phyloP scores from a whole-genome alignment of 2,113 vertebrate genomes.

The Hiodon tergisus region DNA sequence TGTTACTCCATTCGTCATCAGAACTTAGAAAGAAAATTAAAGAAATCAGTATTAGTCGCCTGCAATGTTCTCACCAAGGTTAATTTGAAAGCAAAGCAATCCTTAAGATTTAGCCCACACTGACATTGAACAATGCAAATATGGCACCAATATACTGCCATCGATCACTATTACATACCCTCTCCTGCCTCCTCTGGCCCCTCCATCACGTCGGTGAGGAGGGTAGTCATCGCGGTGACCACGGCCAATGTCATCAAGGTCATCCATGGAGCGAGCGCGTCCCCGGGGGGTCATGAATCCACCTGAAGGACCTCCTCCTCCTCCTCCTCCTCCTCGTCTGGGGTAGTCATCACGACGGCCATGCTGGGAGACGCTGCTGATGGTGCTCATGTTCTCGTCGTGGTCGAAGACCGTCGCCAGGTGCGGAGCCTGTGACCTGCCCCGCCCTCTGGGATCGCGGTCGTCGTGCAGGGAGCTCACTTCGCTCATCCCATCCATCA shows the following conservation, averaged over 20 bases:
- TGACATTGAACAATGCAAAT: too few relatives aligned
- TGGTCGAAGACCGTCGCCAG: slow-evolving; percentile 59
- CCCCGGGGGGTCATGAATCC: slow-evolving; percentile 34
- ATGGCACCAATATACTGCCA: background rate
- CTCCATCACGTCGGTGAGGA: slow-evolving; percentile 20
- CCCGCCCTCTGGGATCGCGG: slow-evolving; percentile 51
- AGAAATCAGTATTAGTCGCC: background rate
- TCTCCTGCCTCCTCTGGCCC: slow-evolving; percentile 52
- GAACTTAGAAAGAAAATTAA: slow-evolving; percentile 42
- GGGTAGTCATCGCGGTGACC: slow-evolving; percentile 45
- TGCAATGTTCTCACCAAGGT: background rate
- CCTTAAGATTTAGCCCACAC: too few relatives aligned
- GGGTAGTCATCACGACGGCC: slow-evolving; percentile 43
- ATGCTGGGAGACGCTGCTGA: slow-evolving; percentile 70
- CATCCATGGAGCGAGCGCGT: slow-evolving; percentile 76
- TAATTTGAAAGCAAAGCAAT: too few relatives aligned
- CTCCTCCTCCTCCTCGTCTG: slow-evolving; percentile 33
- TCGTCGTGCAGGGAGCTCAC: slow-evolving; percentile 77
- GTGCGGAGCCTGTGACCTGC: slow-evolving; percentile 59
- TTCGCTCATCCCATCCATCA: slow-evolving; percentile 69
- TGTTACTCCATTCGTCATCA: slow-evolving; percentile 61
- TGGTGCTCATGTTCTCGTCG: slow-evolving; percentile 68
- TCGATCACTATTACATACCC: slow-evolving; percentile 45
- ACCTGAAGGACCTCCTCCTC: slow-evolving; percentile 15
- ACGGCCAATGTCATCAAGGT: slow-evolving; percentile 67